Conservation (phyloP, 2,113 vertebrate species). For the Oryzias javanicus region DNA sequence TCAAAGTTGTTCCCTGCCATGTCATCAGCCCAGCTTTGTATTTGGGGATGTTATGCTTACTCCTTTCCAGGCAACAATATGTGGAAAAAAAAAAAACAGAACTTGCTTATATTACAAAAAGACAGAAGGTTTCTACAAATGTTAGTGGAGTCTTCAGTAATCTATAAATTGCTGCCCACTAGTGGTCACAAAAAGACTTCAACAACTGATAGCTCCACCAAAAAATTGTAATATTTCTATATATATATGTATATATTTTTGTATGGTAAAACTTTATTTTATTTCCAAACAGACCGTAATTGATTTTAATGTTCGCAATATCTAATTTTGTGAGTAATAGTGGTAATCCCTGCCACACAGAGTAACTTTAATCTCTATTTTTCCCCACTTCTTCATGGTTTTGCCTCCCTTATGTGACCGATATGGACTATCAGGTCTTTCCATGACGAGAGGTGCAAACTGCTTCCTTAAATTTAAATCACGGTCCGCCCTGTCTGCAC, state of each 20-base stretch:
- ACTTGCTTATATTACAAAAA: not conserved
- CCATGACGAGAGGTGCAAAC: not conserved
- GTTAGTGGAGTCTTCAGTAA: not conserved
- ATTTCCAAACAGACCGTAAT: too few species aligned
- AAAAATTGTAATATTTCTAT: not conserved
- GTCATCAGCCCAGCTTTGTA: conserved; percentile 14
- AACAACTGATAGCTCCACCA: too few species aligned
- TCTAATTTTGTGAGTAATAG: too few species aligned
- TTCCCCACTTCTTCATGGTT: not conserved
- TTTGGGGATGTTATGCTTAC: not conserved
- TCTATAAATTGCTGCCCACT: conserved; percentile 15
- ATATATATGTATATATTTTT: too few species aligned
- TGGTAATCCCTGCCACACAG: not conserved
- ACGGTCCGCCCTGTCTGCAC: not conserved
- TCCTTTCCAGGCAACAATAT: not conserved
- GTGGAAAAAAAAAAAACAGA: too few species aligned
- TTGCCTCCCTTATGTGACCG: not conserved
- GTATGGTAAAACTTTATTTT: too few species aligned
- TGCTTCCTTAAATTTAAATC: not conserved
- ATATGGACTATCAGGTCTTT: not conserved
- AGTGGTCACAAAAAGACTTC: conserved; percentile 17
- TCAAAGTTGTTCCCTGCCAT: conserved; percentile 4
- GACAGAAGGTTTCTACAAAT: too few species aligned
- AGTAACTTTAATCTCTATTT: not conserved
- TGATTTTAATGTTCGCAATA: too few species aligned